These are phyloP conservation scores for Aplysina aerophoba DNA, from an alignment of 37 sponge, comb jelly and placozoan species.

Conservation along the genomic window DNA sequence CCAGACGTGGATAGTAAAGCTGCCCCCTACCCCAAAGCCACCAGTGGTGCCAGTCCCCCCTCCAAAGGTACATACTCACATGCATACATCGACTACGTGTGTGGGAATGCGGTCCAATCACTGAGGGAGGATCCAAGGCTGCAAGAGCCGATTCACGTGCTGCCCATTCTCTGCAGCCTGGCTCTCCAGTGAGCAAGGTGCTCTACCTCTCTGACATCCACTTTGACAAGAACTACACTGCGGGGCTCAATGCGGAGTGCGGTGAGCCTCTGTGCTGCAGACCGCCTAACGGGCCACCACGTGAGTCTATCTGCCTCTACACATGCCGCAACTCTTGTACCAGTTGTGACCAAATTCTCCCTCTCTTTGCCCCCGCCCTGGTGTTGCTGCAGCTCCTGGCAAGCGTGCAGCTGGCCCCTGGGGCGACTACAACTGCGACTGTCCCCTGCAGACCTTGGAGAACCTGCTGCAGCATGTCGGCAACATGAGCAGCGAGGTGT, in stretches of 20 bases:
- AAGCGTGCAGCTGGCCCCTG: constrained; percentile 84
- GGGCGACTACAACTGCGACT: constrained; percentile 93
- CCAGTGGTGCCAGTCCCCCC: constrained; percentile 55
- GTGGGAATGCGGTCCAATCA: no score
- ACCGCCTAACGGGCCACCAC: constrained; percentile 60
- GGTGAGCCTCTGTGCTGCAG: constrained; percentile 96
- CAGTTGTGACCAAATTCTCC: no score
- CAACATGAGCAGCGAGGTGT: constrained; percentile 53
- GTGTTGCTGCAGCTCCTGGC: constrained; percentile 49
- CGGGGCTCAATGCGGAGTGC: constrained; percentile 79
- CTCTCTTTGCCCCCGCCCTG: no score
- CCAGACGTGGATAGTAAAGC: constrained; percentile 77
- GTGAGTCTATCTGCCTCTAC: constrained; percentile 30
- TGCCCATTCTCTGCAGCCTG: constrained; percentile 42
- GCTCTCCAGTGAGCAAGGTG: constrained; percentile 57
- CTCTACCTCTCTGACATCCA: constrained; percentile 90
- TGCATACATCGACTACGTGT: no score
- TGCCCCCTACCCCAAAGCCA: constrained; percentile 71
- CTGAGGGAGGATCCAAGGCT: no score
- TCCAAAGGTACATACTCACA: constrained; percentile 54
- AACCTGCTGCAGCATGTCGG: constrained; percentile 76
- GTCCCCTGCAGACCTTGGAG: constrained; percentile 62
- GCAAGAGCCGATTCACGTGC: no score
- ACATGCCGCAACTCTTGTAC: background rate
- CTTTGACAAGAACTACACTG: constrained; percentile 81